Evolutionary conservation across 2,113 vertebrate genomes (phyloP), one percentile per base, ranked within the genome.

Genomic region (Strix uralensis): DNA sequence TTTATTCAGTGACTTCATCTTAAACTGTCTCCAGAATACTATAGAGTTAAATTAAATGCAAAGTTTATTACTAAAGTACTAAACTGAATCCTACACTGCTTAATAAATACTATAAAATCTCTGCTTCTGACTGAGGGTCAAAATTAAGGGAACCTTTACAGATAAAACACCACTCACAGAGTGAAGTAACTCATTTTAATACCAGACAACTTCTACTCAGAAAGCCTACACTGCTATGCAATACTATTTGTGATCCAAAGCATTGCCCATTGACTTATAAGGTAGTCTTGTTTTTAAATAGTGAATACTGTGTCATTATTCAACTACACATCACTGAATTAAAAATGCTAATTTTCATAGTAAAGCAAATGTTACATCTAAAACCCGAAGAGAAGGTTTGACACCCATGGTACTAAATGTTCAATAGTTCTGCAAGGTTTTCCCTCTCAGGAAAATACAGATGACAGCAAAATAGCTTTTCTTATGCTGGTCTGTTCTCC

Each of bases 401-500:
- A 89, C 59, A 94, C 40, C 61, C 65, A 19, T 29, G 59, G 70
- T 57, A 84, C 94, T 85, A 96, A 88, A 89, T 27, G 42, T 94
- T 72, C 77, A 75, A 77, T 13, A 82, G 85, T 73, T 93, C 86
- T 90, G 84, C 81, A 97, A 97, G 78, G 74, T 75, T 92, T 65
- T 7, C 13, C 34, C 59, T 81, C 85, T 90, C 88, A 88, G 93
- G 94, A 97, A 78, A 86, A 87, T 63, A 84, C 3, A 87, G 40
- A 94, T 51, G 92, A 95, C 40, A 96, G n/a, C 85, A 96, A 97
- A 97, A 70, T 79, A 96, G 90, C 75, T 75, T 89, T 94, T 95
- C 78, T 75, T 88, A 77, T 27, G 86, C 85, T 97, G 72, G 88
- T 98, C 94, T 97, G 96, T 96, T 98, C 96, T 98, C 98, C 94